Base-by-base conservation (phyloP, 1,140 invertebrate species). In the Colletes gigas region DNA sequence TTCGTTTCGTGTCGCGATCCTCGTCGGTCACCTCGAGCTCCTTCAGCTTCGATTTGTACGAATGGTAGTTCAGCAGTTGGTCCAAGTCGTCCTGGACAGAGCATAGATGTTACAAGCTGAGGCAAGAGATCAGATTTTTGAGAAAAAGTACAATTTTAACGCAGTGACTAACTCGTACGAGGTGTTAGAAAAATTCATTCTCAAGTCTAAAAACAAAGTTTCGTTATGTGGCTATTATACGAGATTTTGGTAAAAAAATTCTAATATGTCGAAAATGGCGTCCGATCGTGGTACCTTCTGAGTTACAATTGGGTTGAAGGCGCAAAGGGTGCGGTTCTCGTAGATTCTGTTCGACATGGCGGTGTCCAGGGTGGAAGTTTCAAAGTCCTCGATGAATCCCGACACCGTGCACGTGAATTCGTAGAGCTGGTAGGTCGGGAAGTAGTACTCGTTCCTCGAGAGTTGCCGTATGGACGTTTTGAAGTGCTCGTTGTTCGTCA, bases 401-500 rank as follows among this genome's bases (percentile, higher is more conserved):
- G 79, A 78, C 5, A 71, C 62, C 2, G 68, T 79, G 70, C 92
- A 93, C 0, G 85, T 77, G 14, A 93, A 89, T 50, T 91, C 82
- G 69, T 89, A 90, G 0, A 93, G 62, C 0, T 86, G 84, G 14
- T 83, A 89, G 3, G 95, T 92, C 8, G 96, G 96, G 88, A 96
- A 96, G 88, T 94, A 96, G 67, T 95, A 92, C 60, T 89, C 85
- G 59, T 91, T 93, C 57, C 93, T 92, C 0, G 95, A 94, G 17
- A 96, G 81, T 85, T 93, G 94, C 5, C 95, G 93, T 12, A 96
- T 91, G 0, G 94, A 93, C 0, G 94, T 95, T 65, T 93, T 94
- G 78, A 94, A 96, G 74, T 93, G 92, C 8, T 94, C 94, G 81
- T 95, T 94, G 82, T 95, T 95, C 21, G 89, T 94, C 75, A 96